Conservation (phyloP, 1,140 invertebrate species). For the Drosophila bocki region DNA sequence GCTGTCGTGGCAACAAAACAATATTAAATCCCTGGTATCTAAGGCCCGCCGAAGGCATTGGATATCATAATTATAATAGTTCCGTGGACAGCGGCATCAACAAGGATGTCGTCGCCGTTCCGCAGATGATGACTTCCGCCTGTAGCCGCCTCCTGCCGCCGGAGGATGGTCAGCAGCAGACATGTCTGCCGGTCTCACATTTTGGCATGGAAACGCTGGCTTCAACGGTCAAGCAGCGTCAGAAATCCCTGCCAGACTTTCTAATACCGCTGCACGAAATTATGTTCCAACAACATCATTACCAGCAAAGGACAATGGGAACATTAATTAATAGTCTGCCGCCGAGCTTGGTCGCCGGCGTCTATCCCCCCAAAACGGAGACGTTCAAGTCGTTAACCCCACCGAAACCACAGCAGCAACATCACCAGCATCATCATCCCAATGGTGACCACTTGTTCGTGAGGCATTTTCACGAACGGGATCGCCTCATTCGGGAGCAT, state of each 20-base stretch:
- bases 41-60: constrained; percentile 56
- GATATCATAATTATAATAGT: constrained; percentile 76
- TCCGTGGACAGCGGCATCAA: constrained; percentile 21
- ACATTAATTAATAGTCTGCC: constrained; percentile 80
- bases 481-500: constrained; percentile 84
- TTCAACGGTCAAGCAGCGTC: constrained; percentile 54
- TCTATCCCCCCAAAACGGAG: constrained; percentile 52
- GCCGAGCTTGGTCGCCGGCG: constrained; percentile 29
- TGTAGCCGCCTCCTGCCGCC: constrained; percentile 15
- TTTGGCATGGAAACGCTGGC: constrained; percentile 66
- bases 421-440: constrained; percentile 43
- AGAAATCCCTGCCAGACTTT: constrained; percentile 79
- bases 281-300: constrained; percentile 70
- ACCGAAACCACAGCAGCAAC: constrained; percentile 57
- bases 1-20: constrained; percentile 75
- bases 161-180: constrained; percentile 35
- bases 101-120: constrained; percentile 40
- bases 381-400: constrained; percentile 77
- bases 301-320: constrained; percentile 64
- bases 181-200: constrained; percentile 70
- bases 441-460: constrained; percentile 78
- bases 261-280: constrained; percentile 78
- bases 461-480: constrained; percentile 81
- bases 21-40: constrained; percentile 74
- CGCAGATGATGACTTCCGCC: constrained; percentile 47